Percentiles rank a stretch among this genome's conserved stretches.
Evolutionary conservation across 2,888 invertebrate species (phyloP).

Genomic region (Amphipyra tragopoginis): DNA sequence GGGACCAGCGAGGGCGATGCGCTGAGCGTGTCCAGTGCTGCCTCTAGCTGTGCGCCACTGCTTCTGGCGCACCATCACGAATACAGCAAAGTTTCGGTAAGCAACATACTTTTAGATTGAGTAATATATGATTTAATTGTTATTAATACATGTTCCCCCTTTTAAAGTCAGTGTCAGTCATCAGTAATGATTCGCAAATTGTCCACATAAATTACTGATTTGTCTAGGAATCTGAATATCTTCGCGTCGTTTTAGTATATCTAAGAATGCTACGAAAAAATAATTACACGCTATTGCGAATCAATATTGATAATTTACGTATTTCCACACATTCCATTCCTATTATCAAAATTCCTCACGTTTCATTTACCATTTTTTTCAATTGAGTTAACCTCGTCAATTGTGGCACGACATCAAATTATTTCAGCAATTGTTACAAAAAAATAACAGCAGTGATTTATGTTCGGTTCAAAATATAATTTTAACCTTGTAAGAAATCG

Average conservation of each 20-base stretch:
- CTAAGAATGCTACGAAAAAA: background rate
- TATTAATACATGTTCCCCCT: too few relatives aligned
- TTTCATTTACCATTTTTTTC: background rate
- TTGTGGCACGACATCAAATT: background rate
- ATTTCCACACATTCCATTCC: conserved; percentile 4
- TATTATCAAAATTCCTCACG: background rate
- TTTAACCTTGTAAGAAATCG: conserved; percentile 11
- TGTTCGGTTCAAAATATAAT: conserved; percentile 1
- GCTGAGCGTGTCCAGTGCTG: conserved; percentile 85
- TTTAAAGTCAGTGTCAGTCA: too few relatives aligned
- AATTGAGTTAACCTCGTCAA: background rate
- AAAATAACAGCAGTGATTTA: background rate
- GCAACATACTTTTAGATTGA: conserved; percentile 38
- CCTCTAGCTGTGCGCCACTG: conserved; percentile 85
- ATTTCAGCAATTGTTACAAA: background rate
- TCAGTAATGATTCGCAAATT: conserved; percentile 17
- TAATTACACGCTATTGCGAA: conserved; percentile 29
- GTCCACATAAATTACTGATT: background rate
- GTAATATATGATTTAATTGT: background rate
- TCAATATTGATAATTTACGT: conserved; percentile 12
- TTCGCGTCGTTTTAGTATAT: background rate
- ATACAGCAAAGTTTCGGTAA: conserved; percentile 87
- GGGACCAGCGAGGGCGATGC: conserved; percentile 86
- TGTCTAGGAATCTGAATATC: background rate
- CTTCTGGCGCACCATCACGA: conserved; percentile 84